phyloP scores from a whole-genome alignment of 2,888 invertebrate species.

The Drosophila birchii region DNA sequence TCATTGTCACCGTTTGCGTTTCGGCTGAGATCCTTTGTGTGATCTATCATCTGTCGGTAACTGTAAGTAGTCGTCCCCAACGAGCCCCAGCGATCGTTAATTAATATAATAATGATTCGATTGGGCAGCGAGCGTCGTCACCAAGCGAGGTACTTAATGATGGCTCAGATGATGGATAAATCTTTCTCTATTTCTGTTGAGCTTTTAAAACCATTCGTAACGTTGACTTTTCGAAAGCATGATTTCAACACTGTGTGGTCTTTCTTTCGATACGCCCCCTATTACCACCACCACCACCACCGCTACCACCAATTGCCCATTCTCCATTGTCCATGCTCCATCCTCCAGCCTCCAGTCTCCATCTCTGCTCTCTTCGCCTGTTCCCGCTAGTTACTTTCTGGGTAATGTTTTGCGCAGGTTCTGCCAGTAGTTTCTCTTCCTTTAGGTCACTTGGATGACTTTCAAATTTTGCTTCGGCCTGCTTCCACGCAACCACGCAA shows the following conservation, averaged over 20 bases:
- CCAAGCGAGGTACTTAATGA: constrained; percentile 36
- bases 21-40: constrained; percentile 27
- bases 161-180: constrained; percentile 16
- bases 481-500: constrained; percentile 14
- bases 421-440: constrained; percentile 26
- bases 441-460: constrained; percentile 25
- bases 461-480: constrained; percentile 19
- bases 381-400: constrained; percentile 34
- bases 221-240: constrained; percentile 37
- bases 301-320: constrained; percentile 6
- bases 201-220: constrained; percentile 26
- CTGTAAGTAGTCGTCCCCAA: constrained; percentile 38
- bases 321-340: constrained; percentile 6
- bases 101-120: background rate
- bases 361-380: constrained; percentile 13
- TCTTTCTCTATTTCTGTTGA: constrained; percentile 28
- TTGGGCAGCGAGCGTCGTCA: constrained; percentile 11
- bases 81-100: constrained; percentile 9
- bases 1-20: constrained; percentile 28
- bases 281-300: background rate
- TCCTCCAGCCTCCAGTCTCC: background rate
- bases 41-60: constrained; percentile 26
- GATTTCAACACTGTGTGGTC: constrained; percentile 35
- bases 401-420: constrained; percentile 18
- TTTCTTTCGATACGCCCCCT: constrained; percentile 15